Evolutionary conservation across 2,113 vertebrate genomes (phyloP).

Genomic region (Delphinapterus leucas): DNA sequence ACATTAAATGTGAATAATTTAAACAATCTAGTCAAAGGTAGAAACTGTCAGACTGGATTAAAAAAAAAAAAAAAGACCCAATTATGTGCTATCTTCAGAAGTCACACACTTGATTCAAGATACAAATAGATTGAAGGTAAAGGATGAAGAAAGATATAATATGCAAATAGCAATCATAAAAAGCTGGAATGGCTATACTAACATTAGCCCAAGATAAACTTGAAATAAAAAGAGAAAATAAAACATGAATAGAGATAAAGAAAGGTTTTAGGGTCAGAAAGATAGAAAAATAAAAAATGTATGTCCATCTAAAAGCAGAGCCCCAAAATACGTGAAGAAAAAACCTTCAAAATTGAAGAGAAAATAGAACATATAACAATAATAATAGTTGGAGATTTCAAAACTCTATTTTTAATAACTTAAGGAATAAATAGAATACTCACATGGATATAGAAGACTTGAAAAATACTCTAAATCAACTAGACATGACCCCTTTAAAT

Average conservation of each 20-base stretch:
- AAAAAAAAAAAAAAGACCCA: neutral
- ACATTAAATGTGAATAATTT: neutral
- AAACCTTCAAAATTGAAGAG: neutral
- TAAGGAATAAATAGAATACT: neutral
- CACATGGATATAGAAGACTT: neutral
- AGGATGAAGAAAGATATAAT: neutral
- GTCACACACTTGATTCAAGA: neutral
- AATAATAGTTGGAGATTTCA: neutral
- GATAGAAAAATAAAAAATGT: neutral
- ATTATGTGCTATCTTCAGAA: neutral
- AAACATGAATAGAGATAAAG: neutral
- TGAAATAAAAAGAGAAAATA: neutral
- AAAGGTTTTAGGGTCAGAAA: neutral
- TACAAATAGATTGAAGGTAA: neutral
- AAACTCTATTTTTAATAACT: neutral
- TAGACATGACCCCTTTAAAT: neutral
- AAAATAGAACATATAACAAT: neutral
- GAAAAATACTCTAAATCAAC: neutral
- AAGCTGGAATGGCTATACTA: neutral
- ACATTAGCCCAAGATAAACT: neutral
- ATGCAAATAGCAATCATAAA: neutral
- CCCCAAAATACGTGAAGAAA: neutral
- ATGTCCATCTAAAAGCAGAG: neutral
- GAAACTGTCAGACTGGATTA: neutral
- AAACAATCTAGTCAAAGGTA: neutral